phyloP scores from a whole-genome alignment of 2,797 vertebrate genomes.

The Schizopygopsis pylzovi region DNA sequence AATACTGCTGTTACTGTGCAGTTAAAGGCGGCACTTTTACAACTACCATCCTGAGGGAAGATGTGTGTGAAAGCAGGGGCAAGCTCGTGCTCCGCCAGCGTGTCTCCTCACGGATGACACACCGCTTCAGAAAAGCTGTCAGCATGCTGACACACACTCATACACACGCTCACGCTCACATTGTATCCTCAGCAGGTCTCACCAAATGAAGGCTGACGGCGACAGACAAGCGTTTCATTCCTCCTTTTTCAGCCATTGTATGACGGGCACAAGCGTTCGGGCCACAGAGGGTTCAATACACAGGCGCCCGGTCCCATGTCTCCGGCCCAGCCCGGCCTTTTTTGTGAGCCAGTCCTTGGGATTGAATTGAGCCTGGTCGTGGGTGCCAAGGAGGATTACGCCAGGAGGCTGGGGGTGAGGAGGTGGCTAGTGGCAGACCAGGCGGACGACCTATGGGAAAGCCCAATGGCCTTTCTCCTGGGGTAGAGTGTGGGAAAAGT shows the following conservation, averaged over 20 bases:
- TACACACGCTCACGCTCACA: slow-evolving; percentile 36
- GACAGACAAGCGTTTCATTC: slow-evolving; percentile 60
- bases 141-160: slow-evolving; percentile 37
- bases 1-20: slow-evolving; percentile 4
- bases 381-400: slow-evolving; percentile 63
- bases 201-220: slow-evolving; percentile 49
- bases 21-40: slow-evolving; percentile 17
- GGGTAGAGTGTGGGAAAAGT: slow-evolving; percentile 65
- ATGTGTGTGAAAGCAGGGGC: neutral
- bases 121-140: slow-evolving; percentile 39
- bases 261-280: slow-evolving; percentile 31
- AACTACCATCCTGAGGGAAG: slow-evolving; percentile 26
- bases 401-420: slow-evolving; percentile 56
- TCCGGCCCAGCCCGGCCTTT: slow-evolving; percentile 52
- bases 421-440: slow-evolving; percentile 59
- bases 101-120: slow-evolving; percentile 44
- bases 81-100: slow-evolving; percentile 36
- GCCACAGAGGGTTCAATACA: slow-evolving; percentile 51
- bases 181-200: slow-evolving; percentile 41
- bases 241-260: slow-evolving; percentile 57
- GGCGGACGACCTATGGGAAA: slow-evolving; percentile 62
- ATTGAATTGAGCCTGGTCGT: slow-evolving; percentile 58
- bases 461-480: slow-evolving; percentile 55
- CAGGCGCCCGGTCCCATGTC: slow-evolving; percentile 51
- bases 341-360: slow-evolving; percentile 58